Evolutionary conservation across 2,113 vertebrate species (phyloP).

Genomic region (Aramus guarauna): DNA sequence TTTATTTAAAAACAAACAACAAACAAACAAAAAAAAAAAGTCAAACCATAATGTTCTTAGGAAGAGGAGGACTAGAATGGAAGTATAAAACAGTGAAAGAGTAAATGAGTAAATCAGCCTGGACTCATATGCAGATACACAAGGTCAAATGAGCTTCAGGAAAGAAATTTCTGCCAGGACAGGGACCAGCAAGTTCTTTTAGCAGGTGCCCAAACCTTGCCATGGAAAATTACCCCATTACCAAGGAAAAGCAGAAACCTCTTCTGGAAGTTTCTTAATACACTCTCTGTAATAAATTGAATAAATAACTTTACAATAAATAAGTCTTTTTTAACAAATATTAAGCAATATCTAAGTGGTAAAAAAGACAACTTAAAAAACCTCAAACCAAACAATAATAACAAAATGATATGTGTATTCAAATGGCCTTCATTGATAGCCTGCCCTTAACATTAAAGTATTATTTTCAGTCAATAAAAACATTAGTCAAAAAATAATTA

Average conservation of each 20-base stretch:
- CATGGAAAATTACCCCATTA: neutral
- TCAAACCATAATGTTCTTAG: accelerated
- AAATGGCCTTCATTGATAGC: neutral
- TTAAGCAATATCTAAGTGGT: neutral
- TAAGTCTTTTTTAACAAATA: neutral
- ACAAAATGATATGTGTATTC: neutral
- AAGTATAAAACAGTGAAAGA: neutral
- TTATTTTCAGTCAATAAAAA: neutral
- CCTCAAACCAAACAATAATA: accelerated
- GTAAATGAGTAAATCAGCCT: neutral
- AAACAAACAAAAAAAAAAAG: neutral
- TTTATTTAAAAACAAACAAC: neutral
- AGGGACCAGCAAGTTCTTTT: neutral
- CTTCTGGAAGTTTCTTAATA: neutral
- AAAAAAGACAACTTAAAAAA: neutral
- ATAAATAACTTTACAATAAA: neutral
- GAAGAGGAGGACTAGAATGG: neutral
- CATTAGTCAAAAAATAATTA: neutral
- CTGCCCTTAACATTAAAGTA: accelerated
- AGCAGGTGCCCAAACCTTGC: accelerated
- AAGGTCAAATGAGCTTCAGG: neutral
- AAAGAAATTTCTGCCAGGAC: neutral
- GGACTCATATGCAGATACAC: neutral
- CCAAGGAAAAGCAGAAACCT: neutral
- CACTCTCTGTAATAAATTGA: neutral